Evolutionary conservation across 2,888 invertebrate genomes (phyloP), one percentile per base, ranked within the genome.

Genomic region (Coelinius sp.): DNA sequence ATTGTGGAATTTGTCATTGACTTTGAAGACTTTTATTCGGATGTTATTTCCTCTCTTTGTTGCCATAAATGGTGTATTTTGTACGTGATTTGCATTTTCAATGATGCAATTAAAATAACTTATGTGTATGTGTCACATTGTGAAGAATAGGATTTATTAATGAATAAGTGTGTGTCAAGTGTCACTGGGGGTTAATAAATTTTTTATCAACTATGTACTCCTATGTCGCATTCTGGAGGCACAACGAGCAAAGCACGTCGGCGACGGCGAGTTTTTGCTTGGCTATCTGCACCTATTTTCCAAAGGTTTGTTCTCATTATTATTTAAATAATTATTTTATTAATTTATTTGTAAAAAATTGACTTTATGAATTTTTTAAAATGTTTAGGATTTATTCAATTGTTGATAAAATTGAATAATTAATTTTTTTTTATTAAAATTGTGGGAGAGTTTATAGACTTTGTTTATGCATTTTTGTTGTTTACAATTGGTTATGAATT

Each of bases 191-290:
- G 10, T 35, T 31, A 7, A 31, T 59, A 14, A 31, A 59, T 59
- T 59, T 24, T 3, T 41, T 5, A 41, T 41, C 62, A 62, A 59
- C 25, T 62, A n/a, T n/a, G n/a, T n/a, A 46, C 25, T 68, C 46
- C 20, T 4, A 46, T 59, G 68, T 41, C 27, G 56, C 22, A 65
- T 56, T 65, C 25, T 56, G 65, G 53, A 65, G 56, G 27, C 10
- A 64, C 20, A 12, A 71, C 14, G 17, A 41, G 68, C 44, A 62
- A 22, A 62, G 62, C 59, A 62, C 68, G 59, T 62, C 59, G 62
- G 7, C 24, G 46, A 62, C 59, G 59, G 46, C 68, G 68, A 68
- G 31, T 68, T 25, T 68, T 68, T 25, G 63, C 63, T 63, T 63
- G 63, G 63, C 63, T 63, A 24, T 63, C 56, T 38, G 56, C 46